Percentiles rank a stretch among this genome's conserved stretches.
phyloP scores from a whole-genome alignment of 2,797 vertebrate genomes.

The Chloroceryle inda region DNA sequence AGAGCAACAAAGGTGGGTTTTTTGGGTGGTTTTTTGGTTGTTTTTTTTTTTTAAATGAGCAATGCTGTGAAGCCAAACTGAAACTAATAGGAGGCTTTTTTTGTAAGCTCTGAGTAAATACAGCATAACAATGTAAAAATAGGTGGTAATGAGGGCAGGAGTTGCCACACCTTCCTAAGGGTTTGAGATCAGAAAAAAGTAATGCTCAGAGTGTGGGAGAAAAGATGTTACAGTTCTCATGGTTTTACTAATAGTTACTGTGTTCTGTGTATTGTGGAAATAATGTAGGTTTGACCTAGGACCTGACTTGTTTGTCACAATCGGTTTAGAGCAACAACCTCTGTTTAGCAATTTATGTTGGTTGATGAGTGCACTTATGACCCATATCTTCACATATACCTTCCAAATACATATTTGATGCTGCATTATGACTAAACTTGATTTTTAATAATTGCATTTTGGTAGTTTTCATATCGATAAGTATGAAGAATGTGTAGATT shows the following conservation, averaged over 20 bases:
- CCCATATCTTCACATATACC: background rate
- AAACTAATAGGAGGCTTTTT: background rate
- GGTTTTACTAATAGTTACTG: background rate
- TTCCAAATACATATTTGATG: background rate
- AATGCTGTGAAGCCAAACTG: background rate
- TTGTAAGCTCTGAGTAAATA: background rate
- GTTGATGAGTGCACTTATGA: background rate
- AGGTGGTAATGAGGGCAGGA: background rate
- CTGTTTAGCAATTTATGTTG: rapidly evolving
- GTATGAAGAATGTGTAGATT: background rate
- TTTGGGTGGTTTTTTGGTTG: too few species aligned
- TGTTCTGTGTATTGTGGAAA: background rate
- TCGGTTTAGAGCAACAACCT: background rate
- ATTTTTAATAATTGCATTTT: background rate
- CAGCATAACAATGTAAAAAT: background rate
- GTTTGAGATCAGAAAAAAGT: background rate
- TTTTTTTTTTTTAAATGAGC: background rate
- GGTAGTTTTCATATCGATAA: background rate
- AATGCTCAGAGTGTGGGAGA: background rate
- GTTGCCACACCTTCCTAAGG: background rate
- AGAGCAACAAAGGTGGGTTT: background rate
- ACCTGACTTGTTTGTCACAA: background rate
- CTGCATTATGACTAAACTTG: background rate
- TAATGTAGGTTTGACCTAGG: background rate
- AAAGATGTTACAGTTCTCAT: background rate